phyloP scores from a whole-genome alignment of 2,797 vertebrate species.

The Sitta carolinensis region DNA sequence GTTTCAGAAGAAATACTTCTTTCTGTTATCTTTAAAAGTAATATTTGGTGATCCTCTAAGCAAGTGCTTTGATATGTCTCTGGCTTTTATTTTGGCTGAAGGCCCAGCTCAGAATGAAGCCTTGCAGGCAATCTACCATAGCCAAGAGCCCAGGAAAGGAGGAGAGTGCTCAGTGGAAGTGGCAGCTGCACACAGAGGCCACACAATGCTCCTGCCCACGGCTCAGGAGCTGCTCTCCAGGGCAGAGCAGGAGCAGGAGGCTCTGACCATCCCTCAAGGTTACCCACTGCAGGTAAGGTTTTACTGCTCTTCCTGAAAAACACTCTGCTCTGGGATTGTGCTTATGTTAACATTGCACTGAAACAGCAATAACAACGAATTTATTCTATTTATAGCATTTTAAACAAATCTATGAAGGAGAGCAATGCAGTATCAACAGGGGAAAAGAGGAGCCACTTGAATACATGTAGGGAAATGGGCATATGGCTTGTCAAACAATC shows the following conservation, averaged over 20 bases:
- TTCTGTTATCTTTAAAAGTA: not conserved
- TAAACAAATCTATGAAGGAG: not conserved
- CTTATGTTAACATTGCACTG: not conserved
- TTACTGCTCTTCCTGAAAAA: not conserved
- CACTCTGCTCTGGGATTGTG: not conserved
- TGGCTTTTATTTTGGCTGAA: conserved; percentile 25
- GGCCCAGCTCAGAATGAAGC: conserved; percentile 7
- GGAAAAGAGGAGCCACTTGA: not conserved
- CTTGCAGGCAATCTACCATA: not conserved
- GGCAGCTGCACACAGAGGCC: not conserved
- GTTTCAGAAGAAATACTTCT: not conserved
- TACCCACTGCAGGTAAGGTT: not conserved
- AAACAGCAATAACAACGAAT: not conserved
- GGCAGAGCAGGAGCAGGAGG: not conserved
- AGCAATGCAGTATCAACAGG: not conserved
- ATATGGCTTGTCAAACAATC: not conserved
- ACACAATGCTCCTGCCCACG: not conserved
- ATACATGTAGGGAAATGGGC: not conserved
- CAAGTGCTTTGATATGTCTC: conserved; percentile 1
- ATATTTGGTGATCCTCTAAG: not conserved
- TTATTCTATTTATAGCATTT: not conserved
- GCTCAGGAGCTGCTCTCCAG: not conserved
- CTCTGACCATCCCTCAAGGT: not conserved
- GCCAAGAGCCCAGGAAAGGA: not conserved
- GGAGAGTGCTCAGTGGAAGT: not conserved